Evolutionary conservation across 2,797 vertebrate species (phyloP), one percentile per base, ranked within the genome.

Genomic region (Thunnus albacares): DNA sequence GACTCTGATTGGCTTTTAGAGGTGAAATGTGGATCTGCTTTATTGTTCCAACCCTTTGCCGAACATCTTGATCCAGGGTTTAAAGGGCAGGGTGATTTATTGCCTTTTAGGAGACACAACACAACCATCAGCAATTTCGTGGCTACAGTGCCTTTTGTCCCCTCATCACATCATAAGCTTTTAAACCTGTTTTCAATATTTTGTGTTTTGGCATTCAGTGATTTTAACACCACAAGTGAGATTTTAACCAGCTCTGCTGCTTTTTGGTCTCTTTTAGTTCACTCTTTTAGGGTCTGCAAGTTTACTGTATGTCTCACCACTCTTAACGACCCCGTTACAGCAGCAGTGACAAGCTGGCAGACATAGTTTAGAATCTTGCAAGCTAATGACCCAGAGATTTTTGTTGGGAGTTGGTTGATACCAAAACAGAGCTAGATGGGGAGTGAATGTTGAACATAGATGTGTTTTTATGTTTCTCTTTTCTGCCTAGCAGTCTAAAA

Each of bases 61-160:
- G 6, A 68, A 69, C 80, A 76, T 24, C 64, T 55, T 28, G 47
- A 45, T 38, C 62, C 11, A 26, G 52, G 33, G 47, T 80, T 58
- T 67, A 53, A 71, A 72, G 61, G 59, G 20, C 73, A 67, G 45
- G 72, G 55, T 47, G 73, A 83, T 81, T 61, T 81, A 76, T 76
- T 81, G 58, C 24, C 72, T 68, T 60, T 38, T 15, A 45, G 6
- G 20, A 58, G 57, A 55, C 28, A 56, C 30, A 53, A 55, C 35
- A 52, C 59, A 49, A 47, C 64, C 3, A 71, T 71, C 68, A 81
- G 67, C 58, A 68, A 13, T 26, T 47, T 41, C 62, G 15, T n/a
- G 49, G 35, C 20, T 51, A 26, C 30, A 70, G 49, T 8, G 9
- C 9, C 18, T n/a, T 38, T 18, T 20, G 1, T 66, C 38, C n/a